Conservation (phyloP, 2,888 invertebrate genomes). For the Aplocera efformata region DNA sequence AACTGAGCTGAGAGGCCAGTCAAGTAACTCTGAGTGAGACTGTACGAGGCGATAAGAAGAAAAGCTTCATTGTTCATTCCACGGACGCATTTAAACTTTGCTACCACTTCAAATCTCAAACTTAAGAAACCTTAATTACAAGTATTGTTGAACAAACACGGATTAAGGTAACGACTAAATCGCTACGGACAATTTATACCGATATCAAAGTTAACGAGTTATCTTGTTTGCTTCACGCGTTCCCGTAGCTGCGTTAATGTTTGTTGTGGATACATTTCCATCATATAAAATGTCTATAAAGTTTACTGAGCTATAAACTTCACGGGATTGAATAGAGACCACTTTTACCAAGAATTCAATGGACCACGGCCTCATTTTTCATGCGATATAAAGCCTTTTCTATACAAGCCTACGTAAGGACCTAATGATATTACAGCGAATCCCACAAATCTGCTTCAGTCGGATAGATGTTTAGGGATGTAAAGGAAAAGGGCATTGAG, state of each 20-base stretch:
- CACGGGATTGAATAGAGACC: slow-evolving; percentile 23
- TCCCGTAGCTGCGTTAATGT: slow-evolving; percentile 13
- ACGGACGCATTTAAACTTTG: no score
- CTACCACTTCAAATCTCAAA: no score
- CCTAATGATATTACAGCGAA: background rate
- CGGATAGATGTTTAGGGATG: background rate
- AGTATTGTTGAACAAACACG: no score
- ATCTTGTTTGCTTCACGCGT: slow-evolving; percentile 24
- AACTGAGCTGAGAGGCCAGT: no score
- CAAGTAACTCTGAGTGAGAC: no score
- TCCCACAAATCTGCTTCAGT: background rate
- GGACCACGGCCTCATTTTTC: background rate
- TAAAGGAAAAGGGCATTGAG: no score
- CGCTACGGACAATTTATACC: background rate
- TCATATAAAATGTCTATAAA: slow-evolving; percentile 27
- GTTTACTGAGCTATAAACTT: slow-evolving; percentile 25
- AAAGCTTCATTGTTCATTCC: no score
- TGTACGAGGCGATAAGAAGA: no score
- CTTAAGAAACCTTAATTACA: no score
- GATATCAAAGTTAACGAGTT: slow-evolving; percentile 18
- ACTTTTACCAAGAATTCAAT: slow-evolving; percentile 9
- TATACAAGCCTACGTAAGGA: no score
- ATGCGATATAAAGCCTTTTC: background rate
- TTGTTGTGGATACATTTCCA: slow-evolving; percentile 12
- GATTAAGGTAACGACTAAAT: no score